Evolutionary conservation across 2,888 invertebrate genomes (phyloP).

Genomic region (Adelognathus sp.): DNA sequence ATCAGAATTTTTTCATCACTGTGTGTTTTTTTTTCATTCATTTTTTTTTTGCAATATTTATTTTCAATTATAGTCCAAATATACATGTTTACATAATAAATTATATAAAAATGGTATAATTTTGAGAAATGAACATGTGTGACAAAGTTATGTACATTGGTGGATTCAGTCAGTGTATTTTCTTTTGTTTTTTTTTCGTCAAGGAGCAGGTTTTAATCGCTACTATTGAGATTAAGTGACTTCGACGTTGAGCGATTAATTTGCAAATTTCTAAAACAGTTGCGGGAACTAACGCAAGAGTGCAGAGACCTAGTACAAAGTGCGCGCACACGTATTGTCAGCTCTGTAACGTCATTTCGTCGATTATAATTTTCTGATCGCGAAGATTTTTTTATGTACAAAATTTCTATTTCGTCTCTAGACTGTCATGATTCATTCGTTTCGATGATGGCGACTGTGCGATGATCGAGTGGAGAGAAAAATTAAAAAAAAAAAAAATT

Average conservation of each 20-base stretch:
- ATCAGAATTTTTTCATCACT: conserved; percentile 62
- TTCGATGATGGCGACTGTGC: background rate
- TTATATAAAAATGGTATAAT: conserved; percentile 80
- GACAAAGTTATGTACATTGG: conserved; percentile 79
- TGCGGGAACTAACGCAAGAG: conserved; percentile 79
- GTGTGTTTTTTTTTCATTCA: conserved; percentile 62
- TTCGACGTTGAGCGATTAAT: conserved; percentile 70
- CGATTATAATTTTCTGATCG: background rate
- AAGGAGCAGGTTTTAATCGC: conserved; percentile 54
- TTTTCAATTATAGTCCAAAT: conserved; percentile 80
- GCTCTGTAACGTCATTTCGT: background rate
- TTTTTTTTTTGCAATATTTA: conserved; percentile 77
- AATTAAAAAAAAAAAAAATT: background rate
- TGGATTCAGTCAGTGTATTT: conserved; percentile 74
- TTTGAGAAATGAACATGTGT: conserved; percentile 77
- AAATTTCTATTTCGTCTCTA: conserved; percentile 1
- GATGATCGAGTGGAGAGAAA: conserved; percentile 1
- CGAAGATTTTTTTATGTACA: conserved; percentile 6
- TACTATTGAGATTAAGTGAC: conserved; percentile 53
- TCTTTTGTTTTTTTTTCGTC: conserved; percentile 12
- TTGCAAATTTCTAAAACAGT: conserved; percentile 78
- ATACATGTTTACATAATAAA: conserved; percentile 80
- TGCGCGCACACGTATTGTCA: conserved; percentile 23
- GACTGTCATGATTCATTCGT: background rate
- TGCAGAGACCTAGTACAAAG: conserved; percentile 67